Base-by-base conservation (phyloP, 2,888 invertebrate species). In the Hirtodrosophila trivittata region DNA sequence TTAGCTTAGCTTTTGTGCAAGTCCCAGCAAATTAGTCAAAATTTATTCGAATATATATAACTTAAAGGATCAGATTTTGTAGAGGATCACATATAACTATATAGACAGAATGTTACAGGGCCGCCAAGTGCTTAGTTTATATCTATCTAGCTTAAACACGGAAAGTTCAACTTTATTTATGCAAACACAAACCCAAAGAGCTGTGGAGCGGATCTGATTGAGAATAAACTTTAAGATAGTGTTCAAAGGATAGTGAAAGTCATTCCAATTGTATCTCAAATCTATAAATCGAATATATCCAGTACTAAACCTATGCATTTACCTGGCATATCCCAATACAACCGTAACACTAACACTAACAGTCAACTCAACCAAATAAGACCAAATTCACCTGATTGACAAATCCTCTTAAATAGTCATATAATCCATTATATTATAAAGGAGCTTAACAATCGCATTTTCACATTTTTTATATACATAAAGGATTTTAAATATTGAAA, bases 361-460 rank as follows among this genome's bases (percentile, higher is more conserved):
- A n/a, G n/a, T n/a, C n/a, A 25, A 49, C 16, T 12, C n/a, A 6
- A 25, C 8, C 9, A 10, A 25, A 50, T 21, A 21, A 21, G 5
- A 21, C 18, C 45, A 35, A 18, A 54, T 30, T 30, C 51, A 42
- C 37, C 26, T 21, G 16, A 35, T 26, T 6, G 12, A 21, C 10
- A 42, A 54, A 55, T 42, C 38, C 49, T 14, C 38, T 52, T 16
- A 33, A 5, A 50, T 21, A 33, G 33, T 21, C 8, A 16, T 25
- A 14, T 14, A 39, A 21, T 58, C 10, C 39, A 43, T 13, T 37
- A 35, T 26, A 47, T 30, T 25, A 28, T 16, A 42, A 62, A 39
- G 49, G 45, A 77, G 69, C 77, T 69, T 66, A 51, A 41, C 30
- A 28, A 25, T 18, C 69, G 56, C 60, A 73, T 70, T 69, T 54